Percentiles rank a stretch among this genome's conserved stretches.
These are phyloP conservation scores for Orchesellides sinensis DNA, from an alignment of 2,888 invertebrate species.

Conservation along the genomic window DNA sequence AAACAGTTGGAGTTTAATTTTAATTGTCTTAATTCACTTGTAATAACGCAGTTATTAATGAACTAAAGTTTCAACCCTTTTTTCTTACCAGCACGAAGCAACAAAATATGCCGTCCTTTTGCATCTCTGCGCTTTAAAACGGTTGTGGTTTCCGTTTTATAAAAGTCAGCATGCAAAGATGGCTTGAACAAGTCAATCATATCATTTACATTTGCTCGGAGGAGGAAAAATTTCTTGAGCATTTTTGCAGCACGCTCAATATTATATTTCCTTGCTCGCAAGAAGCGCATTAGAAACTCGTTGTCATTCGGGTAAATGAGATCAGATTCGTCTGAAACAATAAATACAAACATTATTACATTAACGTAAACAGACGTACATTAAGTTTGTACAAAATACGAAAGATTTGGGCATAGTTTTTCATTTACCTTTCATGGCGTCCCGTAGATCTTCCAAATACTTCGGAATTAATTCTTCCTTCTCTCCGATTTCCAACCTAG, in stretches of 20 bases:
- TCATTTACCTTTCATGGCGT: conserved; percentile 67
- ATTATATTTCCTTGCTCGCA: conserved; percentile 69
- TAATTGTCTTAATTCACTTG: background rate
- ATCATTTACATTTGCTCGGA: conserved; percentile 43
- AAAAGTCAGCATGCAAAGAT: conserved; percentile 17
- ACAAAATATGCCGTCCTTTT: conserved; percentile 74
- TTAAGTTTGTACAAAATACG: background rate
- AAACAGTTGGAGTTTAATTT: background rate
- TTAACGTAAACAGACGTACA: too few species aligned
- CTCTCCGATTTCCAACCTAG: conserved; percentile 67
- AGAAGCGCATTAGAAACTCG: conserved; percentile 65
- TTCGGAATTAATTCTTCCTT: conserved; percentile 59
- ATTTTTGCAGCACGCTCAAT: conserved; percentile 68
- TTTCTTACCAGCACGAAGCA: conserved; percentile 72
- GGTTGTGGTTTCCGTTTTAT: conserved; percentile 42
- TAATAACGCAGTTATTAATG: background rate
- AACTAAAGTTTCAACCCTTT: background rate
- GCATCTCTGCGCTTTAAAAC: conserved; percentile 69
- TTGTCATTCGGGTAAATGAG: conserved; percentile 59
- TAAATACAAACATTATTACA: too few species aligned
- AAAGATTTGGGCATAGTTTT: background rate
- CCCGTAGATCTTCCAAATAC: conserved; percentile 48
- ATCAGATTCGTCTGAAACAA: conserved; percentile 54
- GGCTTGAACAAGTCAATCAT: conserved; percentile 46
- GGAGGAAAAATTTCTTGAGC: conserved; percentile 57